Evolutionary conservation across 2,888 invertebrate species (phyloP), one percentile per base, ranked within the genome.

Genomic region (Slavum lentiscoides): DNA sequence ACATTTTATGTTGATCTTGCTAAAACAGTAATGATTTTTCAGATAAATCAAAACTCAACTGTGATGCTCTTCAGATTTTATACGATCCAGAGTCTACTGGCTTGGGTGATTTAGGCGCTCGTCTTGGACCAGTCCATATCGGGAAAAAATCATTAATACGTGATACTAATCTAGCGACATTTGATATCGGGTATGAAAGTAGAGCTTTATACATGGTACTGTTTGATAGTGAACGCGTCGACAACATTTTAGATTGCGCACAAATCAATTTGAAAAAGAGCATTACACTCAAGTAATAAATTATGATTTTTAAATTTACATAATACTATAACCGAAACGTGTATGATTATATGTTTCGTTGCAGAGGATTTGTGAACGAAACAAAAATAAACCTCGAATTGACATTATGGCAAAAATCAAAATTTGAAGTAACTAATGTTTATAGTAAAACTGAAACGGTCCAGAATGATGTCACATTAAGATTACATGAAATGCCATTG

Each of bases 381-480:
- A 91, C 92, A 64, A 96, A 96, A 7, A 91, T 96, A 37, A 91
- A 90, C 85, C 96, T 96, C 0, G 90, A 91, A 74, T 89, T 97
- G 3, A 91, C 90, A 15, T 90, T 97, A 82, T 89, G 88, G 0
- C 96, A 96, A 86, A 90, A 92, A 55, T 94, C 94, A 0, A 92
- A 92, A 39, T 95, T 93, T 86, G 93, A 95, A 86, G 93, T 94
- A 0, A 95, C 80, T 19, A 70, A 80, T 80, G 30, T 80, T 64
- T 72, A 72, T 55, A 81, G 7, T 15, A 81, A 74, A 61, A 49
- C 7, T 53, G 74, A 74, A 59, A 68, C 74, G 23, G 55, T 21
- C 11, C 59, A 74, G 74, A 74, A n/a, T 68, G 64, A 66, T 39
- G 30, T 68, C 19, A 67, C 61, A 61, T 81, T 81, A 59, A 61